Base-by-base conservation (phyloP, 2,797 vertebrate species). In the Holocentrus rufus region DNA sequence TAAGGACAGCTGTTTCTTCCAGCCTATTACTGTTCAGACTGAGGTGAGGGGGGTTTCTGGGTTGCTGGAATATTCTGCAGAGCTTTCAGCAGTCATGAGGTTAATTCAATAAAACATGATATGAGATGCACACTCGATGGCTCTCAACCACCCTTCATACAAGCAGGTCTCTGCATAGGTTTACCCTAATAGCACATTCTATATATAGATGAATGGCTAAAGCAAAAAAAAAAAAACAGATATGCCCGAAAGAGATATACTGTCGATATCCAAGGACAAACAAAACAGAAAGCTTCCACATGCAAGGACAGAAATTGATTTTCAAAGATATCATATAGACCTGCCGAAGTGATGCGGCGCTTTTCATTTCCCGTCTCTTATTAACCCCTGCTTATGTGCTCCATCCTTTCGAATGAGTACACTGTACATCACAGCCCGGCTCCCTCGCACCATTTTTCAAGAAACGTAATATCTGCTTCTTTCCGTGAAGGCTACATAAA, bases 401-500 rank as follows among this genome's bases (percentile, higher is more conserved):
- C 50, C 25, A 7, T 58, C 67, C 64, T 72, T 63, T 77, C 54
- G 57, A 73, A 54, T 59, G 67, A 66, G 42, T 59, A 30, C 69
- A 80, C 65, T 86, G 75, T 80, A 82, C 73, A 84, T 82, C 82
- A 76, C 67, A 78, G 71, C 80, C 67, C 13, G 50, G 63, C 72
- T 70, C 56, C 66, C 30, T 42, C 79, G 77, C 76, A 61, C 56
- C 65, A 77, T 84, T 89, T 85, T 83, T 87, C 83, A 78, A 64
- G 54, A 82, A 91, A 85, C 85, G 83, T 84, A 88, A 93, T 89
- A 92, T 91, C 86, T 88, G 76, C 80, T 90, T 81, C 79, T 85
- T 87, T 83, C 80, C 80, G 83, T 82, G 79, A 91, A 88, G 68
- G 88, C 84, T 83, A 91, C 90, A 90, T 92, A 91, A 90, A 93